A percentile compares a stretch with the other conserved stretches of the same genome.
These are phyloP conservation scores for Cataglyphis hispanica DNA, from an alignment of 1,140 invertebrate genomes.

Conservation along the genomic window DNA sequence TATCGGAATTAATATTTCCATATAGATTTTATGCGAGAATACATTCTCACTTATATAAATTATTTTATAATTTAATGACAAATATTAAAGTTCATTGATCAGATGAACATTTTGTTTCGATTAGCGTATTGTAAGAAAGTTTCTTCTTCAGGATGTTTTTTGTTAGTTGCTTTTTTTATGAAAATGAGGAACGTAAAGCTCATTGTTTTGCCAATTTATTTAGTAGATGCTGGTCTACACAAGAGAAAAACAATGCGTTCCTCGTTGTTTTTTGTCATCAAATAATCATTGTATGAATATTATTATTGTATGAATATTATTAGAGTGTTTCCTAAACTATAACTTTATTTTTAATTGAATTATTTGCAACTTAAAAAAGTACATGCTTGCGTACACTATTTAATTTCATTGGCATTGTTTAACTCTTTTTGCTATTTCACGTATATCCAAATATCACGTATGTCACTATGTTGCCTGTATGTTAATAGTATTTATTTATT, in stretches of 20 bases:
- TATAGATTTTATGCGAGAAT: background rate
- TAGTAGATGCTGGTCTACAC: no score
- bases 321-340: conserved; percentile 36
- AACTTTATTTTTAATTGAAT: background rate
- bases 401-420: conserved; percentile 24
- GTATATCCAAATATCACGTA: background rate
- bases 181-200: conserved; percentile 53
- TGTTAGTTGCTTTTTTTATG: conserved; percentile 38
- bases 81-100: background rate
- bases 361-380: background rate
- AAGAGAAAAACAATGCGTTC: conserved; percentile 1
- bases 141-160: conserved; percentile 58
- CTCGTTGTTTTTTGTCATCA: conserved; percentile 45
- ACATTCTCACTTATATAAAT: background rate
- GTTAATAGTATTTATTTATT: background rate
- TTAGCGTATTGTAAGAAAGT: conserved; percentile 25
- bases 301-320: conserved; percentile 33
- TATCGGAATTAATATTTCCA: background rate
- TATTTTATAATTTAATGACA: background rate
- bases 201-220: background rate
- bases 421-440: conserved; percentile 13
- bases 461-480: background rate
- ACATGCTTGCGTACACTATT: conserved; percentile 1
- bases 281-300: conserved; percentile 47
- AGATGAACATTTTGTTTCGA: conserved; percentile 2